phyloP scores from a whole-genome alignment of 2,797 vertebrate genomes.

The Pantherophis vulpinus region DNA sequence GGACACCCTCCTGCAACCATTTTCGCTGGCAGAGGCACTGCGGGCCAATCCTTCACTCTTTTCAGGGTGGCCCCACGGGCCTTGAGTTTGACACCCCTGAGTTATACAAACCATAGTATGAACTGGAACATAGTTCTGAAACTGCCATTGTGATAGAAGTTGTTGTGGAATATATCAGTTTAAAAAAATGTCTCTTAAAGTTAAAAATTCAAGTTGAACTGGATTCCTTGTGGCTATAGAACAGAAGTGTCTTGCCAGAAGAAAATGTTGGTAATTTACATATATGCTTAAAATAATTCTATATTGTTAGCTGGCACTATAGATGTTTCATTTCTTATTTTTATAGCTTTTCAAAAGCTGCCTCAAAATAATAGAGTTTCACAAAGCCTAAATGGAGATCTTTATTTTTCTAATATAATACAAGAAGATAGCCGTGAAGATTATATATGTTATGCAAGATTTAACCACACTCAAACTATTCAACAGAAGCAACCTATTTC shows the following conservation, averaged over 20 bases:
- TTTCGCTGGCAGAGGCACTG: too few species aligned
- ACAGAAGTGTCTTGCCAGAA: not conserved
- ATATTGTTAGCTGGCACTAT: not conserved
- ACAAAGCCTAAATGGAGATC: slow-evolving; percentile 94
- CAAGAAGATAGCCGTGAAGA: slow-evolving; percentile 87
- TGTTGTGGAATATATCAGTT: too few species aligned
- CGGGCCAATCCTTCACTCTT: too few species aligned
- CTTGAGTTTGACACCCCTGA: too few species aligned
- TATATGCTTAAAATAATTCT: not conserved
- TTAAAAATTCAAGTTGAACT: not conserved
- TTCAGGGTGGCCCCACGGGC: too few species aligned
- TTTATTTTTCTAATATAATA: slow-evolving; percentile 94
- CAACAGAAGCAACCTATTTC: slow-evolving; percentile 98
- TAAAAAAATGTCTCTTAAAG: not conserved
- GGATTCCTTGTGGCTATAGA: not conserved
- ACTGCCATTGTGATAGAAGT: too few species aligned
- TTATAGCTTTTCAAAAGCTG: slow-evolving; percentile 89
- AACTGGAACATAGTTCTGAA: too few species aligned
- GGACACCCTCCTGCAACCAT: too few species aligned
- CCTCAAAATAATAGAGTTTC: slow-evolving; percentile 90
- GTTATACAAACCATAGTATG: too few species aligned
- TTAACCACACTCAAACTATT: slow-evolving; percentile 97
- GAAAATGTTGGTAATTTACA: not conserved
- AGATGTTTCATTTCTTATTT: slow-evolving; percentile 32
- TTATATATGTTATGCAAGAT: slow-evolving; percentile 98